Evolutionary conservation across 2,797 vertebrate genomes (phyloP).

Genomic region (Sebastes jordani): DNA sequence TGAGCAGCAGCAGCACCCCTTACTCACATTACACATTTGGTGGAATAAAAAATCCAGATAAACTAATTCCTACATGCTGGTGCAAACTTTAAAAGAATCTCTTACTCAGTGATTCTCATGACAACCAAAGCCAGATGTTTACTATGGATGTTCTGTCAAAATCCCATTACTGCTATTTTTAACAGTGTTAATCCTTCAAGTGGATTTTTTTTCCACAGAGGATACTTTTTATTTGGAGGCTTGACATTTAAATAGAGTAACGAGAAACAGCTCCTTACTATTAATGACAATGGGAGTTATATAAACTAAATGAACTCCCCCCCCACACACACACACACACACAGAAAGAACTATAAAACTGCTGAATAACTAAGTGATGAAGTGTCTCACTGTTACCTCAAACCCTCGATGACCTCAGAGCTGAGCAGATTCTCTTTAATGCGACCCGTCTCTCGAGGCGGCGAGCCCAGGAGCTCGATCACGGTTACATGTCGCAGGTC

Average conservation of each 20-base stretch:
- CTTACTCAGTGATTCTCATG: neutral
- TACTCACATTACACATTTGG: slow-evolving; percentile 27
- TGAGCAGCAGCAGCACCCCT: slow-evolving; percentile 49
- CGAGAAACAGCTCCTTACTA: neutral
- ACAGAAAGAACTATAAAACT: neutral
- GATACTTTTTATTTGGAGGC: slow-evolving; percentile 13
- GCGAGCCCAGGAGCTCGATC: slow-evolving; percentile 90
- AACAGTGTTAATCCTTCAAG: slow-evolving; percentile 2
- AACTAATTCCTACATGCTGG: neutral
- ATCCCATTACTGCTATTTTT: slow-evolving; percentile 25
- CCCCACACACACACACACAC: neutral
- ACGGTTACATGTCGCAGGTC: slow-evolving; percentile 90
- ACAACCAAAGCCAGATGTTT: slow-evolving; percentile 8
- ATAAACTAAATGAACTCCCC: neutral
- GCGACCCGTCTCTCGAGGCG: slow-evolving; percentile 88
- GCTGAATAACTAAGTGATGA: neutral
- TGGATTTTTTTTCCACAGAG: slow-evolving; percentile 25
- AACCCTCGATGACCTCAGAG: slow-evolving; percentile 86
- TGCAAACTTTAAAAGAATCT: neutral
- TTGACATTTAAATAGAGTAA: slow-evolving; percentile 34
- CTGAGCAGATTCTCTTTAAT: slow-evolving; percentile 88
- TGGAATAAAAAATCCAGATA: slow-evolving; percentile 26
- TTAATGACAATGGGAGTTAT: neutral
- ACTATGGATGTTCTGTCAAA: neutral
- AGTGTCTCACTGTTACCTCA: slow-evolving; percentile 82